Evolutionary conservation across 2,797 vertebrate genomes (phyloP), one percentile per base, ranked within the genome.

Genomic region (Poecilia wingei): DNA sequence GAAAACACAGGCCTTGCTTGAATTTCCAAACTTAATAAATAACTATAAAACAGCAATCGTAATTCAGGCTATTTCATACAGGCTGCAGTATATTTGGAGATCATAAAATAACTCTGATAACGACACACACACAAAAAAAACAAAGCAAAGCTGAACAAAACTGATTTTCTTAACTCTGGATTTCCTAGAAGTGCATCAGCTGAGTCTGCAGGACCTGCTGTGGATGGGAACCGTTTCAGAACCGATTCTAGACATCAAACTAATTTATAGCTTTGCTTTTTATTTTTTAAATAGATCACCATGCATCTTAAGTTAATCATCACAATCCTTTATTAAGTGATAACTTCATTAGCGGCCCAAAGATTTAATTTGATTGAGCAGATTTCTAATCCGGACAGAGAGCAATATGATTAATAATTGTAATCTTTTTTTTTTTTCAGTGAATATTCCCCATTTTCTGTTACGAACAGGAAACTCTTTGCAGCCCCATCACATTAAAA

Each of bases 21-120:
- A 88, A 86, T 75, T 82, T 79, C 43, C 28, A 87, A 90, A 88
- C 90, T 86, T 87, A 83, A 71, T 71, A 73, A 71, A 77, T 28
- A 61, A 64, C 31, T 64, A 33, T 8, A 25, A 28, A 68, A 57
- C 73, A 89, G 85, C 33, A 81, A 85, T 74, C 4, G 80, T 82
- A 90, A 89, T 80, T 69, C 77, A 86, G 84, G 82, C 87, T 41
- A 88, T 82, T 86, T 83, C 92, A 92, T 93, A 89, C 89, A 94
- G 82, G 82, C 77, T 84, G 89, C 79, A 88, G 88, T 90, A 89
- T 82, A 90, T 88, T 87, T 90, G 81, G 85, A 80, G 87, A 91
- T 85, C 78, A 88, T 86, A 90, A 72, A 92, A 92, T 81, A 82
- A 82, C 36, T 81, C 22, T 90, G 61, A 86, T 87, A 79, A 78